Percentiles rank a stretch among this genome's conserved stretches.
Evolutionary conservation across 2,113 vertebrate species (phyloP).

Genomic region (Pyrgilauda ruficollis): DNA sequence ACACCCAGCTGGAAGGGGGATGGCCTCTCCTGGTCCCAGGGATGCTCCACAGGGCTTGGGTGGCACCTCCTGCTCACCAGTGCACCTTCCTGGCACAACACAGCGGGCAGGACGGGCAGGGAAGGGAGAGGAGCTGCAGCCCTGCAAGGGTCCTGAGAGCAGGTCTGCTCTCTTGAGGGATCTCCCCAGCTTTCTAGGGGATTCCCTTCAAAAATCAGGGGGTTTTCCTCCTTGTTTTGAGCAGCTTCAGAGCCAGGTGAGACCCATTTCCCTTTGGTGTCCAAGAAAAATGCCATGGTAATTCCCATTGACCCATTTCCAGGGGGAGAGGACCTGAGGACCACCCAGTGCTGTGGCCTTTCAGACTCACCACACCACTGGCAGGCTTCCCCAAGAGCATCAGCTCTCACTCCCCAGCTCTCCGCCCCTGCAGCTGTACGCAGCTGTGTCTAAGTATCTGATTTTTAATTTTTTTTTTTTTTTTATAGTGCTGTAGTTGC

Average conservation of each 20-base stretch:
- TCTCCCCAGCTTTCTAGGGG: neutral
- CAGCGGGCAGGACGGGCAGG: no score
- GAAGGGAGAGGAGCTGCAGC: neutral
- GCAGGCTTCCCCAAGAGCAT: neutral
- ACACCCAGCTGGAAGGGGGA: no score
- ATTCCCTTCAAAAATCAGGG: neutral
- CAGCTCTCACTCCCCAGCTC: neutral
- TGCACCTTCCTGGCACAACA: no score
- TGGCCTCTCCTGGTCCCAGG: no score
- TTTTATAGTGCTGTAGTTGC: neutral
- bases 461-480: neutral
- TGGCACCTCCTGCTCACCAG: no score
- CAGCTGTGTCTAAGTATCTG: neutral
- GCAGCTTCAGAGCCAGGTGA: neutral
- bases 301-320: neutral
- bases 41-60: no score
- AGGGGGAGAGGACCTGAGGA: neutral
- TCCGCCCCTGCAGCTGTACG: neutral
- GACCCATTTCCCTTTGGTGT: neutral
- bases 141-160: rapidly evolving
- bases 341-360: rapidly evolving
- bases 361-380: neutral
- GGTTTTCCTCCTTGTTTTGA: neutral
- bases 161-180: neutral
- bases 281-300: no score